Conservation (phyloP, 2,888 invertebrate species). For the Carpatolechia fugitivella region DNA sequence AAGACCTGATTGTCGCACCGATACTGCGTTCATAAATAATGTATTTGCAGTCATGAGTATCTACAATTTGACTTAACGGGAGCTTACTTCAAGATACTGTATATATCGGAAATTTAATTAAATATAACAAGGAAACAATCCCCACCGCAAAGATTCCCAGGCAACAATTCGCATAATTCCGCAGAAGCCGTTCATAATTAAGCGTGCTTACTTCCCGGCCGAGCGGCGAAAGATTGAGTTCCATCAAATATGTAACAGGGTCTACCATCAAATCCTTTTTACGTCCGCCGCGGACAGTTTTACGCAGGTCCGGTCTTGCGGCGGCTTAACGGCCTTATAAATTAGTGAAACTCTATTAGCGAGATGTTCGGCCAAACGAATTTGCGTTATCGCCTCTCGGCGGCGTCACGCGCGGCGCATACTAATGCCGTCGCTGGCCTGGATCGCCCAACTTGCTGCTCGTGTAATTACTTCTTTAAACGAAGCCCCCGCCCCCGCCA, state of each 20-base stretch:
- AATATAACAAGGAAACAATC: conserved; percentile 31
- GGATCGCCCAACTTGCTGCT: conserved; percentile 63
- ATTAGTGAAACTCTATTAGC: conserved; percentile 80
- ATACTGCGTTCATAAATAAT: conserved; percentile 10
- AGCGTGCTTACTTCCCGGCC: conserved; percentile 51
- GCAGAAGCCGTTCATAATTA: conserved; percentile 60
- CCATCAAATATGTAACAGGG: conserved; percentile 69
- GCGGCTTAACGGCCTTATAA: conserved; percentile 74
- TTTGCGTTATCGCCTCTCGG: conserved; percentile 76
- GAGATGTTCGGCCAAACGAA: conserved; percentile 77
- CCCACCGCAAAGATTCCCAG: conserved; percentile 28
- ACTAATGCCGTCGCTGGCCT: conserved; percentile 51
- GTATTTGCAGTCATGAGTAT: conserved; percentile 3
- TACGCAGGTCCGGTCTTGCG: conserved; percentile 54
- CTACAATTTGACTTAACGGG: neutral
- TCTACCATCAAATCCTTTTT: conserved; percentile 72
- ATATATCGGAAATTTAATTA: conserved; percentile 14
- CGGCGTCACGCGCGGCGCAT: conserved; percentile 64
- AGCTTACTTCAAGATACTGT: neutral
- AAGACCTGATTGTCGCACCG: conserved; percentile 5
- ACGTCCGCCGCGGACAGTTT: conserved; percentile 67
- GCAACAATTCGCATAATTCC: conserved; percentile 54
- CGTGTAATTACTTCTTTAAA: conserved; percentile 77
- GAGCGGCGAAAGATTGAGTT: conserved; percentile 56
- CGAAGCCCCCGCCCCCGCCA: conserved; percentile 42